Evolutionary conservation across 2,113 vertebrate species (phyloP), one percentile per base, ranked within the genome.

Genomic region (Calidris pugnax): DNA sequence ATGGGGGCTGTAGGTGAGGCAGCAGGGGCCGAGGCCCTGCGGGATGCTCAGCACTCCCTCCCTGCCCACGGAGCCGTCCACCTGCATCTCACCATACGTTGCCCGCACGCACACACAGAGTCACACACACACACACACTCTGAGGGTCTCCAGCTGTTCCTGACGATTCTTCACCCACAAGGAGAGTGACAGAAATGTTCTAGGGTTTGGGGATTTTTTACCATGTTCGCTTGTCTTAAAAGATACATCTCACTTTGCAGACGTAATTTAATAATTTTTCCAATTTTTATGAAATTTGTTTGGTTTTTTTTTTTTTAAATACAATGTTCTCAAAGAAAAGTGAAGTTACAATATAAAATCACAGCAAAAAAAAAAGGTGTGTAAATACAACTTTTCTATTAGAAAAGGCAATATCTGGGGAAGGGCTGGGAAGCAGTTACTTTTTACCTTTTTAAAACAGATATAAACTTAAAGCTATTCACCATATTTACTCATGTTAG

Each of bases 341-440:
- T 23, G 66, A 94, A 77, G 33, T 86, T 97, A 96, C 94, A 97
- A 93, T 96, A 97, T 90, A 95, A 97, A 97, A 96, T 41, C 66
- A 96, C 72, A 79, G 64, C 4, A 57, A 95, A 91, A 88, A 78
- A 67, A 14, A 85, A 30, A 55, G 51, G 8, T 50, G 45, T 87
- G 77, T 93, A 80, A 96, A 83, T 95, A 92, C 87, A 95, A 81
- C 45, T 87, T 84, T 71, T 79, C 77, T 82, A 63, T 94, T 87
- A 96, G 68, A 97, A 96, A 96, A 96, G 72, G 32, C 88, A 79
- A 19, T 81, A 86, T 76, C 33, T 67, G n/a, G 64, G 72, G 67
- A 87, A 93, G 47, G 37, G 73, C 72, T 78, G 39, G 78, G 85
- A 96, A 91, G 82, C 37, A 5, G 69, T 60, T 67, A 14, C 50